Evolutionary conservation across 2,888 invertebrate species (phyloP).

Genomic region (Eupelmus urozonus): DNA sequence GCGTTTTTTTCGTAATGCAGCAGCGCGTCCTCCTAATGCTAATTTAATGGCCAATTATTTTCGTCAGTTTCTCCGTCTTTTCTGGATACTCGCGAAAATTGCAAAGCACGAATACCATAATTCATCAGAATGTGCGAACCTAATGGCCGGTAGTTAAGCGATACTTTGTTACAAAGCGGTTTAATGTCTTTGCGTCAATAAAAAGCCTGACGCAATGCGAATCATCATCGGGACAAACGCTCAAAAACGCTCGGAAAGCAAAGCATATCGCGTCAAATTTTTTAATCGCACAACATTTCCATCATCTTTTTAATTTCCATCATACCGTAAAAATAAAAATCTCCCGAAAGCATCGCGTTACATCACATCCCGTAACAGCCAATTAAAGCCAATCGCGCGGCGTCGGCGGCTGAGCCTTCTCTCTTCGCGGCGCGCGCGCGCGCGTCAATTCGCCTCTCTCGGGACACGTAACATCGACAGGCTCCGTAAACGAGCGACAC

Average conservation of each 20-base stretch:
- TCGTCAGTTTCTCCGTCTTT: slow-evolving; percentile 2
- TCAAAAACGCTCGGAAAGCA: no score
- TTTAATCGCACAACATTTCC: not conserved
- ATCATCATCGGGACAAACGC: no score
- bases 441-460: no score
- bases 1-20: slow-evolving; percentile 1
- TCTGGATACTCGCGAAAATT: not conserved
- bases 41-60: slow-evolving; percentile 41
- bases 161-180: not conserved
- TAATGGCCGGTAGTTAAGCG: no score
- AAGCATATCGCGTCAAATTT: not conserved
- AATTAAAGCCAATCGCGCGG: no score
- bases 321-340: not conserved
- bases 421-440: no score
- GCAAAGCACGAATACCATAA: not conserved
- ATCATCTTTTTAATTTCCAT: no score
- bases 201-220: not conserved
- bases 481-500: not conserved
- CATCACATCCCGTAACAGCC: not conserved
- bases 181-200: not conserved
- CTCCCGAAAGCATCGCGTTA: no score
- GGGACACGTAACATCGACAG: not conserved
- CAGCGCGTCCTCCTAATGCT: slow-evolving; percentile 23
- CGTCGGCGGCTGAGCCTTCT: no score
- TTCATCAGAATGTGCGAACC: no score